Percentiles rank a stretch among this genome's conserved stretches.
phyloP scores from a whole-genome alignment of 2,113 vertebrate genomes.

The Mobula birostris region DNA sequence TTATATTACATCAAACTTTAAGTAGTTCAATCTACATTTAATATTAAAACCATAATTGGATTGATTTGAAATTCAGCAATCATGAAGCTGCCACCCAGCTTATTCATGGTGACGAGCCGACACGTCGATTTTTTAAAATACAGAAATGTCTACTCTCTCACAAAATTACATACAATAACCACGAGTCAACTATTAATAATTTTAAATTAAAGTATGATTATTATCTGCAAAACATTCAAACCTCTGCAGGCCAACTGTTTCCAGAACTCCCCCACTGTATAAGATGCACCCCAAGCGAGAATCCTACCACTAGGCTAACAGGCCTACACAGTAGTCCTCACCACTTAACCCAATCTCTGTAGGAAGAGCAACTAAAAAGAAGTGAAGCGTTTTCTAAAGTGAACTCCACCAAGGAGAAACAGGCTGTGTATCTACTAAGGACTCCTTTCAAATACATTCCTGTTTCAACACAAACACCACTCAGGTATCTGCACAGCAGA shows the following conservation, averaged over 20 bases:
- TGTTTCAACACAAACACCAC: background rate
- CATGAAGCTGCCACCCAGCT: background rate
- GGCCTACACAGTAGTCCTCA: background rate
- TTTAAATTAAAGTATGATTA: too few species aligned
- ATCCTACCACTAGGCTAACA: too few species aligned
- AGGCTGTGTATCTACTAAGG: background rate
- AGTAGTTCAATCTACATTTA: background rate
- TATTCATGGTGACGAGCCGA: background rate
- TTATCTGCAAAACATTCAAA: too few species aligned
- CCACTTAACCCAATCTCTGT: background rate
- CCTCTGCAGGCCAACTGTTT: too few species aligned
- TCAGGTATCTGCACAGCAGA: background rate
- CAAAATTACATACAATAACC: too few species aligned
- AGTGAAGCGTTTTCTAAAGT: background rate
- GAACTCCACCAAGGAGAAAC: background rate
- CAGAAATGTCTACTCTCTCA: too few species aligned
- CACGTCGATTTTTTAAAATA: too few species aligned
- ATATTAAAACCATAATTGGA: background rate
- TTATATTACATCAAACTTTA: conserved; percentile 3
- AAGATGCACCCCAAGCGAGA: too few species aligned
- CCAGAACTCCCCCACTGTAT: too few species aligned
- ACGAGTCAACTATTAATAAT: too few species aligned
- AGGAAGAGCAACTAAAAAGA: background rate
- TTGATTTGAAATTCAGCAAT: background rate
- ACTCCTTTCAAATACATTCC: background rate